Conservation (phyloP, 1,140 invertebrate species). For the Calycopis cecrops region DNA sequence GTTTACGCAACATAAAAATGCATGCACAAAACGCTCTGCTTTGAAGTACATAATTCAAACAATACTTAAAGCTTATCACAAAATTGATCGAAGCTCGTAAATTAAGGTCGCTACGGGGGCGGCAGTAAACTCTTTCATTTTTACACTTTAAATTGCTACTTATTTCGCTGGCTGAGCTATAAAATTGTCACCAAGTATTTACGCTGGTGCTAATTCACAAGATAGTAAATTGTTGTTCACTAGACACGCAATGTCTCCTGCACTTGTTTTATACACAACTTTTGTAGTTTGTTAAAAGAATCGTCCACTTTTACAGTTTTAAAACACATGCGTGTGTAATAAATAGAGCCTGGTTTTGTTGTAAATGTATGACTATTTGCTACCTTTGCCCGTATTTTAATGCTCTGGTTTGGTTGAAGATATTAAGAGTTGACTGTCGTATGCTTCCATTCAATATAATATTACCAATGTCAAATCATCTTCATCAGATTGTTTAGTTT, state of each 20-base stretch:
- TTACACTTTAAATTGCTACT: slow-evolving; percentile 28
- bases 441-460: no score
- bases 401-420: no score
- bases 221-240: slow-evolving; percentile 21
- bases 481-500: no score
- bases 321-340: no score
- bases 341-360: no score
- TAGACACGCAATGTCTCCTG: slow-evolving; percentile 19
- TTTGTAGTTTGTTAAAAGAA: neutral
- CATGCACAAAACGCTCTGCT: slow-evolving; percentile 12
- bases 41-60: slow-evolving; percentile 13
- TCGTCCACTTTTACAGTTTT: no score
- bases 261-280: slow-evolving; percentile 16
- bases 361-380: no score
- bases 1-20: neutral
- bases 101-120: slow-evolving; percentile 21
- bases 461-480: no score
- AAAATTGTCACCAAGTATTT: slow-evolving; percentile 36
- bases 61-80: slow-evolving; percentile 28
- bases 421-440: no score
- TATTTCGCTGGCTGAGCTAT: slow-evolving; percentile 18
- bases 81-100: slow-evolving; percentile 30
- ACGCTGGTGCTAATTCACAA: slow-evolving; percentile 26
- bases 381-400: no score
- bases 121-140: slow-evolving; percentile 30